These are phyloP conservation scores for Bubo blakistoni DNA, from an alignment of 2,113 vertebrate species.

Conservation along the genomic window DNA sequence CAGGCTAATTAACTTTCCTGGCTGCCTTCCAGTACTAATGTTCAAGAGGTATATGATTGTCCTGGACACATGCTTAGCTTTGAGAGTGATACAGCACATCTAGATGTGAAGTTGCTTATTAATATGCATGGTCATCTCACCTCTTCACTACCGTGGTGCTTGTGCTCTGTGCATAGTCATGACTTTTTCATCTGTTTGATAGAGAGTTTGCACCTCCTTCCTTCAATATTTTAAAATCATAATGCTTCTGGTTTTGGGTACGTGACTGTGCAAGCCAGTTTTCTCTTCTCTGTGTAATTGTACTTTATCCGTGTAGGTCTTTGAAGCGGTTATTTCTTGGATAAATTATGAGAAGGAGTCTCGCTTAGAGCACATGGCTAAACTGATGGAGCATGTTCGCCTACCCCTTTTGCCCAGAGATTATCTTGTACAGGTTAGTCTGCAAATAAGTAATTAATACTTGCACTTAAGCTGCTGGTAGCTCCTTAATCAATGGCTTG, in stretches of 20 bases:
- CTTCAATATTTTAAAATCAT: neutral
- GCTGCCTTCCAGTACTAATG: neutral
- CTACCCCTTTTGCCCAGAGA: slow-evolving; percentile 91
- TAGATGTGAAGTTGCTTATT: neutral
- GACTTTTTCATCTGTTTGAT: neutral
- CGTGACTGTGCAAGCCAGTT: neutral
- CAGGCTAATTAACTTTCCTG: slow-evolving; percentile 35
- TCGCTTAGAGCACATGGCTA: slow-evolving; percentile 91
- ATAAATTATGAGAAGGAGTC: slow-evolving; percentile 92
- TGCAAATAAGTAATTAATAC: neutral
- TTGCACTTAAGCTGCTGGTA: neutral
- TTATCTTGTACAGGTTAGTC: slow-evolving; percentile 91
- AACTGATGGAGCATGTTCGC: slow-evolving; percentile 93
- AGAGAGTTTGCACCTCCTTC: neutral
- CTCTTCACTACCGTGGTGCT: neutral
- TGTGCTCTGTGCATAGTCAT: neutral
- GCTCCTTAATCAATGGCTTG: neutral
- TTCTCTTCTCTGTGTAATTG: neutral
- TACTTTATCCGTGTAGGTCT: slow-evolving; percentile 78
- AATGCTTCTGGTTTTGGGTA: neutral
- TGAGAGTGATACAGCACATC: slow-evolving; percentile 9
- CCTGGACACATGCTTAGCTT: neutral
- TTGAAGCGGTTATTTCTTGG: slow-evolving; percentile 95
- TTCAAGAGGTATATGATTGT: neutral
- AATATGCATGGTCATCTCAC: neutral